Evolutionary conservation across 2,888 invertebrate genomes (phyloP).

Genomic region (Labia minor): DNA sequence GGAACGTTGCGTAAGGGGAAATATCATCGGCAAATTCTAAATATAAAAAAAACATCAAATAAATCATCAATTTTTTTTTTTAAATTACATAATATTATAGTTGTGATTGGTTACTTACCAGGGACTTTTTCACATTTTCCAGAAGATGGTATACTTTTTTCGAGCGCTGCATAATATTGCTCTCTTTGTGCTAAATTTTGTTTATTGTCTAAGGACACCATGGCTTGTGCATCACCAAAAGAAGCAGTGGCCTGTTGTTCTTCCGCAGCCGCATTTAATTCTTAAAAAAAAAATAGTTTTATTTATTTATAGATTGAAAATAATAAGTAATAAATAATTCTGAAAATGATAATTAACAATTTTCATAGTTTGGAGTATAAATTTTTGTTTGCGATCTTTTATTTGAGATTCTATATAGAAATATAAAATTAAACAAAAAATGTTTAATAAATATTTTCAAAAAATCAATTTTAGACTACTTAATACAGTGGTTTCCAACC

Average conservation of each 20-base stretch:
- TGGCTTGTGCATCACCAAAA: conserved; percentile 24
- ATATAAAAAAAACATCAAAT: conserved; percentile 20
- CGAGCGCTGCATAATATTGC: conserved; percentile 32
- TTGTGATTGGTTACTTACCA: conserved; percentile 27
- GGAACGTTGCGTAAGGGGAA: conserved; percentile 34
- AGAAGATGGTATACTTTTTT: conserved; percentile 28
- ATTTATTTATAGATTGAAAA: no score
- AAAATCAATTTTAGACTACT: no score
- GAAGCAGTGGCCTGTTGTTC: not conserved
- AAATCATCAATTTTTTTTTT: not conserved
- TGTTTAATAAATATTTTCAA: no score
- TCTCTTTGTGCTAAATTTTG: conserved; percentile 31
- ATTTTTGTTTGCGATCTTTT: no score
- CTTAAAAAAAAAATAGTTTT: no score
- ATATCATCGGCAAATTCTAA: conserved; percentile 34
- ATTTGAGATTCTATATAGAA: no score
- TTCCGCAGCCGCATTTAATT: not conserved
- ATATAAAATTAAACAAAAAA: no score
- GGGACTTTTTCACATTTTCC: conserved; percentile 29
- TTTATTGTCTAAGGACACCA: conserved; percentile 31
- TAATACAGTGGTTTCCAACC: no score
- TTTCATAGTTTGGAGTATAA: no score
- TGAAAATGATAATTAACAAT: no score
- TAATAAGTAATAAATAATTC: no score
- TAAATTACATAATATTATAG: no score